These are phyloP conservation scores for Ivindomyrus marchei DNA, from an alignment of 2,113 vertebrate species.

Conservation along the genomic window DNA sequence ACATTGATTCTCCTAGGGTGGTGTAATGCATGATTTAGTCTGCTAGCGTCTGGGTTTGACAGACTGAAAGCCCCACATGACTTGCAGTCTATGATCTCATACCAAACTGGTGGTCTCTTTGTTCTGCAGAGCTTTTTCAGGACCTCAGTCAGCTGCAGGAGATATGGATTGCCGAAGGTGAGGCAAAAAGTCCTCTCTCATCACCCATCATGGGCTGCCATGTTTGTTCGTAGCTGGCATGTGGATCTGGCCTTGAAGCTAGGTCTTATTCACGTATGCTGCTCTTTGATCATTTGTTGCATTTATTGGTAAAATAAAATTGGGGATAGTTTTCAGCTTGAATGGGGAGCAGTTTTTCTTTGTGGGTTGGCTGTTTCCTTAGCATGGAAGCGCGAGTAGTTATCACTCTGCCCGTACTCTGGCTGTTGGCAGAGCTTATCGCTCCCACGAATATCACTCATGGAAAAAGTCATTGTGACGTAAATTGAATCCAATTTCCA, in stretches of 20 bases:
- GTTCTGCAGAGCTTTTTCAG: slow-evolving; percentile 73
- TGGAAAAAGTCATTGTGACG: neutral
- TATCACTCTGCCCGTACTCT: neutral
- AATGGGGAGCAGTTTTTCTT: neutral
- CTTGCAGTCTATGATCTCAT: neutral
- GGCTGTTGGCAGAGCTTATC: neutral
- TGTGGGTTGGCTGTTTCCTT: neutral
- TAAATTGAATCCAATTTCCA: neutral
- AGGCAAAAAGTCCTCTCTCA: neutral
- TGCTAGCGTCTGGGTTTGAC: neutral
- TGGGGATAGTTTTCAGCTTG: neutral
- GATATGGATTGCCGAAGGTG: slow-evolving; percentile 80
- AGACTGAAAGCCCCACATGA: neutral
- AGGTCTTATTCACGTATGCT: neutral
- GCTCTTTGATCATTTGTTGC: neutral
- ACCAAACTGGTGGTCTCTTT: slow-evolving; percentile 11
- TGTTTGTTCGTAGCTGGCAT: neutral
- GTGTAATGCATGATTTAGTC: neutral
- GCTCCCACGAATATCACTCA: too few species aligned
- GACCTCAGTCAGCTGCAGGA: slow-evolving; percentile 82
- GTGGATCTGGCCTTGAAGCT: neutral
- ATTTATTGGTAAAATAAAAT: neutral
- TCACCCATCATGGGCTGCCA: neutral
- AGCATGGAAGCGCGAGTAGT: neutral
- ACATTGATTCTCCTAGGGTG: neutral